Base-by-base conservation (phyloP, 2,888 invertebrate genomes). In the Hirtodrosophila alboralis region DNA sequence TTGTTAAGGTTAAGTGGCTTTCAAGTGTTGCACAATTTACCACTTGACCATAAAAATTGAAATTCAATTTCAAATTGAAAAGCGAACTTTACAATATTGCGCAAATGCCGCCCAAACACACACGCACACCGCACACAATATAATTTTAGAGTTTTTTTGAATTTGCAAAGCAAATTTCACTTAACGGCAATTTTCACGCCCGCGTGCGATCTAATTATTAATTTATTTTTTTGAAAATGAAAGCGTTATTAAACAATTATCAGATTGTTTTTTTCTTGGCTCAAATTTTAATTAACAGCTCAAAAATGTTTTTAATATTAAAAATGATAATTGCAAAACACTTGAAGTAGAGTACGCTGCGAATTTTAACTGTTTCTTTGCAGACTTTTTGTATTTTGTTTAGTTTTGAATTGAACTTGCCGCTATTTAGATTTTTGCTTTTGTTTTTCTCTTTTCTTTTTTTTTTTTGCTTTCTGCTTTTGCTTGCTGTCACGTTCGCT, bases 401-500 rank as follows among this genome's bases (percentile, higher is more conserved):
- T 60, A 54, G 14, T 37, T 16, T 49, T 36, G 7, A 26, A 21
- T 47, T 44, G 36, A 31, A 38, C 16, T 44, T 54, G 44, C 8
- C 41, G 28, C 9, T 26, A 21, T 41, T 45, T 56, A 30, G 26
- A 10, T 36, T 59, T 49, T 33, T 47, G 43, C 18, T 51, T 61
- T 58, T 33, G 23, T 30, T 49, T 64, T 52, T 69, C 71, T 21
- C 26, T 23, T 52, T 52, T 21, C 18, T 52, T 52, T 21, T 31
- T 34, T 33, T 44, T 45, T 45, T 69, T 47, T 51, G 44, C 28
- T 27, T 30, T 34, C n/a, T 60, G 63, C 61, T 66, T 75, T 73
- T 81, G 64, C 48, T 40, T 83, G 88, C 85, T 88, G 84, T 85
- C 86, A 86, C 88, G 87, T 88, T 89, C 89, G 83, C 75, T 87